Evolutionary conservation across 2,888 invertebrate genomes (phyloP).

Genomic region (Nephrotoma appendiculata): DNA sequence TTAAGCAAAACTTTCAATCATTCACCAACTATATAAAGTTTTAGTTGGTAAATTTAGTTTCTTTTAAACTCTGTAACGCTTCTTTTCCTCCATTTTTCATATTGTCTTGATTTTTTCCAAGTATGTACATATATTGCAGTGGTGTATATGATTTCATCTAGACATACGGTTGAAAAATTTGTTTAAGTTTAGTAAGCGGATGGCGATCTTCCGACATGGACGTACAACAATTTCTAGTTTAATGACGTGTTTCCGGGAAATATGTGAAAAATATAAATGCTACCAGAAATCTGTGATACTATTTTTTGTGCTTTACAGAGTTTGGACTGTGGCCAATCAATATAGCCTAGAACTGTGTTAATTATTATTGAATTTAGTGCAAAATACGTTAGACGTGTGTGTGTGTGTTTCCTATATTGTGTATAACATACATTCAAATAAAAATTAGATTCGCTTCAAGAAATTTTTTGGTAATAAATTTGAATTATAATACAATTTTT

Average conservation of each 20-base stretch:
- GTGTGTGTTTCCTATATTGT: neutral
- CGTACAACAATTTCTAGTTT: neutral
- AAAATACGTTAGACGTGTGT: neutral
- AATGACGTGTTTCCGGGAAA: neutral
- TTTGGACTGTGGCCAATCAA: neutral
- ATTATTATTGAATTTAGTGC: neutral
- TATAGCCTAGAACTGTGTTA: neutral
- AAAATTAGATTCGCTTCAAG: neutral
- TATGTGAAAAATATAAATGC: neutral
- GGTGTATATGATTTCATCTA: neutral
- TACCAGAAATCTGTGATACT: neutral
- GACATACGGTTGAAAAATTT: neutral
- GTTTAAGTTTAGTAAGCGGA: neutral
- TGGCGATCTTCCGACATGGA: neutral
- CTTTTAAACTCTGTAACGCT: neutral
- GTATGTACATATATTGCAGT: neutral
- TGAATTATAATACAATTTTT: neutral
- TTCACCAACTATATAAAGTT: neutral
- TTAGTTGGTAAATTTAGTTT: neutral
- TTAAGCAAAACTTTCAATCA: neutral
- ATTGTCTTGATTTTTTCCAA: neutral
- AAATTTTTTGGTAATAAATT: neutral
- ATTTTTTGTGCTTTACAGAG: neutral
- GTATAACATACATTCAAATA: neutral
- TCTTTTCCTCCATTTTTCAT: neutral